Conservation (phyloP, 2,113 vertebrate genomes). For the Lepisosteus oculatus region DNA sequence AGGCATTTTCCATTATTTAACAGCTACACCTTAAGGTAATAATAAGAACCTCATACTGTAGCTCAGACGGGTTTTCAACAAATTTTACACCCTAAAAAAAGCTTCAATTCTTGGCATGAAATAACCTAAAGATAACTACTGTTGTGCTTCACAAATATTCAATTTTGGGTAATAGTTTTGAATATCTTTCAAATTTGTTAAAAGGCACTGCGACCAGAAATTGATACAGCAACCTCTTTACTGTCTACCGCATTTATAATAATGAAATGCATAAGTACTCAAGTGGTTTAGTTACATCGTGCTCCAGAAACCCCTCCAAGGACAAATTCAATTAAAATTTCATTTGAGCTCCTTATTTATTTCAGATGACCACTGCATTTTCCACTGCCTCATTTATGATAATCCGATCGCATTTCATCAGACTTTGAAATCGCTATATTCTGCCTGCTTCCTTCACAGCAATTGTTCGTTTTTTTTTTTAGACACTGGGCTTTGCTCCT, state of each 20-base stretch:
- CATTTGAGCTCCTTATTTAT: background rate
- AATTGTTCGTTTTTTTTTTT: background rate
- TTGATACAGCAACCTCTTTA: background rate
- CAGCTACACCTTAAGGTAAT: too few relatives aligned
- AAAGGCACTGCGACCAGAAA: background rate
- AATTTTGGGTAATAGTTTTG: too few relatives aligned
- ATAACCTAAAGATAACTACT: too few relatives aligned
- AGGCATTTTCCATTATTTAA: too few relatives aligned
- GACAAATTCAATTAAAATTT: background rate
- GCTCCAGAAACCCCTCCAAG: background rate
- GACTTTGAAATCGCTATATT: background rate
- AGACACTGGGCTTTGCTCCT: background rate
- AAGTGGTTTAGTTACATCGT: background rate
- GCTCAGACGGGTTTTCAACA: too few relatives aligned
- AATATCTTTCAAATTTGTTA: too few relatives aligned
- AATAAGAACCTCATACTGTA: too few relatives aligned
- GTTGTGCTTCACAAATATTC: too few relatives aligned
- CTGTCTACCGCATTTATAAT: background rate
- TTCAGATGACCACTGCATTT: constrained; percentile 4
- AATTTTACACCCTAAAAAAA: too few relatives aligned
- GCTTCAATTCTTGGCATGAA: too few relatives aligned
- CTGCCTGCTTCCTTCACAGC: background rate
- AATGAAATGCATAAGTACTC: background rate
- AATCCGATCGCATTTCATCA: background rate
- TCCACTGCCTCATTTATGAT: background rate